A percentile compares a stretch with the other conserved stretches of the same genome.
phyloP scores from a whole-genome alignment of 2,888 invertebrate genomes.

The Synergus gifuensis region DNA sequence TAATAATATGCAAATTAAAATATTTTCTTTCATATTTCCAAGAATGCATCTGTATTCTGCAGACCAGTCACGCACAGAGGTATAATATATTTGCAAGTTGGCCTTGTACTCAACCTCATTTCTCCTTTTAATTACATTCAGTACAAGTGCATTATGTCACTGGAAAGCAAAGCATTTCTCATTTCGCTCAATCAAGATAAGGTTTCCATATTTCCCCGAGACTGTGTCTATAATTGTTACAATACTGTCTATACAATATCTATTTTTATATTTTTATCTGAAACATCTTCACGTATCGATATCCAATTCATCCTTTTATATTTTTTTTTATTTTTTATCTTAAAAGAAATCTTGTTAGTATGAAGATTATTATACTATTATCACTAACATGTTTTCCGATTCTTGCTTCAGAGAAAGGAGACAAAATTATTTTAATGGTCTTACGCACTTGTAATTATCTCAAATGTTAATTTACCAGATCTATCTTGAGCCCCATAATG shows the following conservation, averaged over 20 bases:
- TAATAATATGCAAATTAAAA: neutral
- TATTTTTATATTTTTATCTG: no score
- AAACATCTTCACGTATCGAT: no score
- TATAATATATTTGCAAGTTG: conserved; percentile 28
- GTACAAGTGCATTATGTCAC: conserved; percentile 27
- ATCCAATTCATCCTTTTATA: no score
- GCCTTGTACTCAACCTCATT: conserved; percentile 38
- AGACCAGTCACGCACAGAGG: conserved; percentile 13
- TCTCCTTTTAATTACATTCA: conserved; percentile 21
- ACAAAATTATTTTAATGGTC: neutral
- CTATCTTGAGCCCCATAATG: conserved; percentile 73
- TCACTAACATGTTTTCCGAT: neutral
- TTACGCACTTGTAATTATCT: neutral
- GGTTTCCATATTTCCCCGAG: neutral
- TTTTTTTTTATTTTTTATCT: no score
- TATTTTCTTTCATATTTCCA: neutral
- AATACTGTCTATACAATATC: no score
- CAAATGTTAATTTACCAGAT: conserved; percentile 47
- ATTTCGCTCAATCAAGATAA: neutral
- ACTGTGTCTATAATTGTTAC: neutral
- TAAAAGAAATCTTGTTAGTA: no score
- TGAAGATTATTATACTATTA: no score
- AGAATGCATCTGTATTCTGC: neutral
- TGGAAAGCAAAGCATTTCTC: conserved; percentile 3
- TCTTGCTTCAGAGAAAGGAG: neutral